A percentile compares a stretch with the other conserved stretches of the same genome.
phyloP scores from a whole-genome alignment of 2,888 invertebrate genomes.

The Apantesis nais region DNA sequence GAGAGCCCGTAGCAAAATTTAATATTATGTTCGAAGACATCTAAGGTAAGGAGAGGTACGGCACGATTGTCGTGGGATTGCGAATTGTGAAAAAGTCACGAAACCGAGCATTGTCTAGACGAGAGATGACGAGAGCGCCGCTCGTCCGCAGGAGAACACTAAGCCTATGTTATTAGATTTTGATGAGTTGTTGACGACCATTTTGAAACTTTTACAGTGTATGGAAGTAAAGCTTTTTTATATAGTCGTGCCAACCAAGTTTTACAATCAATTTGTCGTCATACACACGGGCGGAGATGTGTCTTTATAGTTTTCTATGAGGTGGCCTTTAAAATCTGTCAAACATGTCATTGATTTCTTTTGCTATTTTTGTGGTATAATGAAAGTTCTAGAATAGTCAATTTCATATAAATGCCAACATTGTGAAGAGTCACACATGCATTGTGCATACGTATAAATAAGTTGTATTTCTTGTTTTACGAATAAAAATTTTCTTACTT shows the following conservation, averaged over 20 bases:
- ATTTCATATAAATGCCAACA: background rate
- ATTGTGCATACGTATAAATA: too few relatives aligned
- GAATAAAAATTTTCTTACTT: too few relatives aligned
- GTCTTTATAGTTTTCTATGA: conserved; percentile 20
- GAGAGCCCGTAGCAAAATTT: conserved; percentile 71
- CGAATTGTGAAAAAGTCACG: conserved; percentile 80
- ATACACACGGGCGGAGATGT: conserved; percentile 15
- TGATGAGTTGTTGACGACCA: conserved; percentile 72
- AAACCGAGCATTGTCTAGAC: conserved; percentile 78
- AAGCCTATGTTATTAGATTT: conserved; percentile 75
- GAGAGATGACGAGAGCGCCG: conserved; percentile 54
- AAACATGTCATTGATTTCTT: conserved; percentile 26
- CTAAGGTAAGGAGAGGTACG: conserved; percentile 58
- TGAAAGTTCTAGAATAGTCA: background rate
- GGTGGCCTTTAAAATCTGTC: conserved; percentile 12
- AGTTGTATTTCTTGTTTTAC: too few relatives aligned
- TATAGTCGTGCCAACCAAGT: conserved; percentile 33
- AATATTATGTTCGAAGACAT: conserved; percentile 74
- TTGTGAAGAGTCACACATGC: background rate
- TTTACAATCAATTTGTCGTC: conserved; percentile 49
- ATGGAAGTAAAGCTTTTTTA: conserved; percentile 40
- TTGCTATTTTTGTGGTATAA: conserved; percentile 10
- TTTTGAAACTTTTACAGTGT: conserved; percentile 52
- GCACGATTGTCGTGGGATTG: conserved; percentile 76
- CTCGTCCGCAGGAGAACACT: conserved; percentile 46